Base-by-base conservation (phyloP, 2,888 invertebrate species). In the Ectemnius cavifrons region DNA sequence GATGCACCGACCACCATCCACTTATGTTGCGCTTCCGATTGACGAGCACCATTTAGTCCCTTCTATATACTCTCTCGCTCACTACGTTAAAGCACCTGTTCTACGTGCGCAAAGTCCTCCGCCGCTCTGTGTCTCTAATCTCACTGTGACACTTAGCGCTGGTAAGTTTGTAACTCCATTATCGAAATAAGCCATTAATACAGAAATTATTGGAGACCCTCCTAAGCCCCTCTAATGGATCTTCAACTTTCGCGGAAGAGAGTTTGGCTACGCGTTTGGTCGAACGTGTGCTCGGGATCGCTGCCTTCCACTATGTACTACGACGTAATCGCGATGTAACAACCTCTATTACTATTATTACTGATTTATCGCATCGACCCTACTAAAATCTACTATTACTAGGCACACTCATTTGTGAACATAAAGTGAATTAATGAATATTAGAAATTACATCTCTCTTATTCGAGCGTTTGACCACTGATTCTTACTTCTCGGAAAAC, bases 121-220 rank as follows among this genome's bases (percentile, higher is more conserved):
- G 8, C 37, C 37, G 8, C 37, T 37, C 8, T 37, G 37, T 37
- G 6, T 37, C 37, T 6, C 37, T 37, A 37, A 37, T 37, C 37
- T 37, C 37, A 37, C 11, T 37, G 37, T 37, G 37, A 37, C 37
- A 37, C 37, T 37, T 37, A 37, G 11, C 37, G 37, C 37, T 11
- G 37, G 37, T 37, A 37, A 37, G 37, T 37, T 37, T 11, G 63
- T 28, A 63, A 63, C 63, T 63, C 63, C 20, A 16, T 27, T 47
- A 14, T 28, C 14, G 47, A 27, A 59, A 59, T 66, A 59, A 66
- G 66, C 47, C 18, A 1, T 47, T 60, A 59, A 67, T 73, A 75
- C 62, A 73, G 67, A 73, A 73, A 75, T 75, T 73, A 73, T 67
- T 65, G 67, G 64, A 60, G 59, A 57, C 61, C 63, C 56, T 63